A percentile compares a stretch with the other conserved stretches of the same genome.
These are phyloP conservation scores for Trichogramma dendrolimi DNA, from an alignment of 2,888 invertebrate species.

Conservation along the genomic window DNA sequence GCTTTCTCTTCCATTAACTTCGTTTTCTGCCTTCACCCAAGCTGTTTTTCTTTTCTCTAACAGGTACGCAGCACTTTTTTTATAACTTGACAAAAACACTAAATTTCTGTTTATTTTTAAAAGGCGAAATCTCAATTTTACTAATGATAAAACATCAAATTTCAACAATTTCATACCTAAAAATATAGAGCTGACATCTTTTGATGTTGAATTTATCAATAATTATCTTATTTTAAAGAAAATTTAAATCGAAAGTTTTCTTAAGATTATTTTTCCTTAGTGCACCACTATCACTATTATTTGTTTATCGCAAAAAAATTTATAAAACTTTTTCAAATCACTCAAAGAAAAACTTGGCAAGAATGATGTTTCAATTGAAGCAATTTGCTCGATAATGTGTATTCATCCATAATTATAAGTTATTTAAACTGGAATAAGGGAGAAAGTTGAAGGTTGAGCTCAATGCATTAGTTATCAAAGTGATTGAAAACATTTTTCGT, in stretches of 20 bases:
- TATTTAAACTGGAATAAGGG: background rate
- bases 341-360: background rate
- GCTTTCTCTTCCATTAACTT: slow-evolving; percentile 30
- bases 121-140: no score
- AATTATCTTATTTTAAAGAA: no score
- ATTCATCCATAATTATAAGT: slow-evolving; percentile 3
- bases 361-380: slow-evolving; percentile 5
- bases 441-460: slow-evolving; percentile 1
- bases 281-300: no score
- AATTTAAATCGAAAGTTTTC: no score
- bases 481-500: slow-evolving; percentile 1
- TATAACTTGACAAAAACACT: background rate
- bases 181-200: no score
- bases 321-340: no score
- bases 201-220: no score
- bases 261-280: no score
- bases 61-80: slow-evolving; percentile 5
- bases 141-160: no score
- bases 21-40: slow-evolving; percentile 26
- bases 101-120: no score
- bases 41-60: slow-evolving; percentile 12
- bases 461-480: slow-evolving; percentile 2
- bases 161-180: no score
- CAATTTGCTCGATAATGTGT: slow-evolving; percentile 10
- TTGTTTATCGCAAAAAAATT: no score